Evolutionary conservation across 2,888 invertebrate species (phyloP), one percentile per base, ranked within the genome.

Genomic region (Drosophila koepferae): DNA sequence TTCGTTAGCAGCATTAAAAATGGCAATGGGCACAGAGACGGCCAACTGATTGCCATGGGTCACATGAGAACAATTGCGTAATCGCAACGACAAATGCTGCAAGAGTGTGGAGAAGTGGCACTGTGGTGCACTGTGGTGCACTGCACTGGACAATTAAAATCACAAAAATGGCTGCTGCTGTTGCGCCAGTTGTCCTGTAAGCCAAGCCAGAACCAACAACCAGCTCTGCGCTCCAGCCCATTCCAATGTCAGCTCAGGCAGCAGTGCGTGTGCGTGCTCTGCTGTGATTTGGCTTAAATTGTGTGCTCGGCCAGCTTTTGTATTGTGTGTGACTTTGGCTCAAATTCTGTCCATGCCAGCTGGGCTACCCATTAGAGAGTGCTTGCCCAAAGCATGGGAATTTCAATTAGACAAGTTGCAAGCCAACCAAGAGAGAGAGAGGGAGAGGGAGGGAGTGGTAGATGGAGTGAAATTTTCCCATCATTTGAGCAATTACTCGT

Each of bases 1-100:
- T 90, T 90, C 89, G 90, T 86, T 86, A 89, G 82, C 81, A 80
- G 78, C 85, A 90, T 86, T 89, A 79, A 85, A 85, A 89, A 74
- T 77, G 69, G 74, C 80, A 74, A 77, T 61, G 73, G 62, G 63
- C 66, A 70, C 67, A 58, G 23, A 53, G 62, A 63, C 61, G 46
- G 44, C 66, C 62, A 67, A 76, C 63, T 53, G 63, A 72, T 69
- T 67, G 73, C 67, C 66, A 67, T 65, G 77, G 76, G 86, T 82
- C 86, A 87, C 86, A 90, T 89, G 86, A 89, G 90, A 86, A 89
- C 86, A 82, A 89, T 86, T 88, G 67, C 72, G 77, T 79, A 83
- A 72, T 63, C 69, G 68, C 58, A 44, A 44, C 58, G 55, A 67
- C 55, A 55, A 53, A 16, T 41, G 54, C 16, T 7, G 53, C 10